Base-by-base conservation (phyloP, 2,113 vertebrate species). In the Callithrix jacchus region DNA sequence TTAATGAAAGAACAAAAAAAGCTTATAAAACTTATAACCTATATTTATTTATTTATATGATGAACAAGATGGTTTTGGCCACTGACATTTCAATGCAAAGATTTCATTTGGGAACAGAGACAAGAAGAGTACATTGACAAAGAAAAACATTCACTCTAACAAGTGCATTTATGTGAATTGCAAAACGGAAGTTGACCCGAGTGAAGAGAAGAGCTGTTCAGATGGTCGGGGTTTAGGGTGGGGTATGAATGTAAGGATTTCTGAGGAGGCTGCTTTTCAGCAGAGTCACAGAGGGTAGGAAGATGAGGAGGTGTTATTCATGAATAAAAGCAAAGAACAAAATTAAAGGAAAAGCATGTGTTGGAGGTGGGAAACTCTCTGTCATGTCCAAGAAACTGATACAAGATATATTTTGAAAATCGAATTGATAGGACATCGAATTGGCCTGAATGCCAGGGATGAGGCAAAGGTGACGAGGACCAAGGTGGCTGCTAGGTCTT, bases 271-370 rank as follows among this genome's bases (percentile, higher is more conserved):
- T 9, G 20, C 10, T 7, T 40, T 61, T 11, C 40, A 10, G 40
- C 12, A 0, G 58, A 12, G 25, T 47, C 18, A 5, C 3, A 2
- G n/a, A 1, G 8, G n/a, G 4, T 20, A 9, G 35, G 23, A 40
- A 23, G 64, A 0, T 12, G 13, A 68, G 3, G 45, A 10, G 16
- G n/a, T 11, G 8, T 4, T 10, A 37, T 40, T 17, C 14, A 2
- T 9, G 4, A 23, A 37, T 8, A 1, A 12, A 30, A 35, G 12
- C 49, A 37, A 17, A 54, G 73, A 35, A 16, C 4, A 12, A 16
- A 6, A 21, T 1, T 4, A 37, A n/a, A 61, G 73, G 25, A 42
- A 49, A 0, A 37, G 35, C 2, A n/a, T 0, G 1, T 45, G 45
- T 32, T 25, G 12, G 13, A n/a, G 23, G 13, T 3, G 0, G 70